These are phyloP conservation scores for Paelopatides confundens DNA, from an alignment of 53 echinoderm and acorn worm genomes.

Conservation along the genomic window DNA sequence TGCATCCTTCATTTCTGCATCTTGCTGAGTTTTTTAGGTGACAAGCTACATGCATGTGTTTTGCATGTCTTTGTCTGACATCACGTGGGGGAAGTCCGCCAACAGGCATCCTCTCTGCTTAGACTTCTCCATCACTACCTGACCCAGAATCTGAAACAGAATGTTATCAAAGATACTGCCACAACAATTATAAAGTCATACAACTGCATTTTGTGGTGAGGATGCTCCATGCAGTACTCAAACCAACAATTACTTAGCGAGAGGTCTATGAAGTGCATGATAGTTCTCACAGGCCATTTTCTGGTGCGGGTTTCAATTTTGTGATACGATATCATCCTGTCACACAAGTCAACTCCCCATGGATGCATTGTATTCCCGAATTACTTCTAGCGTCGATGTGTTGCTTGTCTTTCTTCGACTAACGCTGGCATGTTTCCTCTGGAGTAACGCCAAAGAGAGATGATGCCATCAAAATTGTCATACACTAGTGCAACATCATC, in stretches of 20 bases:
- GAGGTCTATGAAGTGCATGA: constrained; percentile 29
- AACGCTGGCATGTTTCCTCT: neutral
- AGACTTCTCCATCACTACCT: neutral
- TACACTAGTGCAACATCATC: constrained; percentile 1
- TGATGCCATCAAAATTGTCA: constrained; percentile 44
- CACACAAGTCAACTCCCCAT: constrained; percentile 36
- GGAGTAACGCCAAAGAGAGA: neutral
- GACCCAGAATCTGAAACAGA: neutral
- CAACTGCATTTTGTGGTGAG: neutral
- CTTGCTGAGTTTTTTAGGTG: constrained; percentile 7
- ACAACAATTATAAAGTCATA: constrained; percentile 1
- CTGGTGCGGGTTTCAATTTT: neutral
- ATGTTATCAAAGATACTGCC: neutral
- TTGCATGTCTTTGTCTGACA: neutral
- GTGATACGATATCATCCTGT: constrained; percentile 24
- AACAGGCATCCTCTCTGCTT: neutral
- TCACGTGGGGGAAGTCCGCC: neutral
- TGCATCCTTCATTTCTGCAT: constrained; percentile 41
- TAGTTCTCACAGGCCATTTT: constrained; percentile 39
- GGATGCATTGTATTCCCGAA: constrained; percentile 20
- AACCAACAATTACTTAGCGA: constrained; percentile 35
- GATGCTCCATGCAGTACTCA: constrained; percentile 11
- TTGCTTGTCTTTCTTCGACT: constrained; percentile 21
- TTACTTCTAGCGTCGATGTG: constrained; percentile 18
- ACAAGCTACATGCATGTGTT: constrained; percentile 8